Base-by-base conservation (phyloP, 92 coral and sea anemone genomes). In the Phymanthus crucifer region DNA sequence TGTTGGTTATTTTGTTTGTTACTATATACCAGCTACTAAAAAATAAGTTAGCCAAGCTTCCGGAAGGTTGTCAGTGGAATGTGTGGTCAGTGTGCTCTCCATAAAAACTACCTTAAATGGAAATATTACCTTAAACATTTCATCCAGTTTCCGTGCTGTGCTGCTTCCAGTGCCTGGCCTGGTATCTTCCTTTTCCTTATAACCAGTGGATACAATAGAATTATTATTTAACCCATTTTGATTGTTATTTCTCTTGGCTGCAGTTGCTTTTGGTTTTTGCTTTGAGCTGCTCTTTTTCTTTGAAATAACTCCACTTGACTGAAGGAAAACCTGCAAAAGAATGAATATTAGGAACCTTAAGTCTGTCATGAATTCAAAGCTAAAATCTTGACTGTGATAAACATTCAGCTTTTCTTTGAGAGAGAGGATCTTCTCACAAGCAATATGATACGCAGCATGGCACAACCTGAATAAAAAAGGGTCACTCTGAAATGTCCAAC, bases 131-230 rank as follows among this genome's bases (percentile, higher is more conserved):
- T 96, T 87, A 61, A 96, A 96, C 27, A 96, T 61, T 19, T 96
- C 99, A 61, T 96, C 99, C 80, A 96, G 93, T 73, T 91, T 90
- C 67, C 98, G 77, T 40, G 91, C 98, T 45, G 92, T 88, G 47
- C 94, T 96, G 24, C 94, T 88, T 5, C 94, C 94, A 4, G 99
- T 90, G 6, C 86, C 91, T 24, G 99, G 98, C 14, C 92, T 71
- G 31, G 89, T 68, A 21, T 74, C 64, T 10, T 10, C 81, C 57
- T 77, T 89, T 68, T 72, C 47, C 27, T 36, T 71, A 6, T 32
- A 47, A 26, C 71, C 64, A 26, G 66, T 17, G 3, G 69, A 12
- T 26, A 32, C 80, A 35, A 65, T 52, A 57, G 3, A 77, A 66
- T 19, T 26, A 76, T 68, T 82, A 75, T 52, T 79, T 19, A 68